phyloP scores from a whole-genome alignment of 2,888 invertebrate species.

The Eristalis tenax region DNA sequence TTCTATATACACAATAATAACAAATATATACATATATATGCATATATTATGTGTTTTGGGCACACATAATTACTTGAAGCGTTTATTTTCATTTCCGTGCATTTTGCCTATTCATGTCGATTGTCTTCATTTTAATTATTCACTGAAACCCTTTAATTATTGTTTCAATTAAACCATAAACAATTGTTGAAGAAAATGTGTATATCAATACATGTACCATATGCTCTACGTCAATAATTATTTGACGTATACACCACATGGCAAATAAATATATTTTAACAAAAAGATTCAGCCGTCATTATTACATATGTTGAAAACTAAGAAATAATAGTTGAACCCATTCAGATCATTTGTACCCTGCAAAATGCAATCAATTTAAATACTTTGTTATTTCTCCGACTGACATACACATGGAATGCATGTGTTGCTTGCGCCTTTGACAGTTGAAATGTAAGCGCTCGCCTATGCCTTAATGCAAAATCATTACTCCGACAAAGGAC shows the following conservation, averaged over 20 bases:
- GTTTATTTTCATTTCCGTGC: slow-evolving; percentile 35
- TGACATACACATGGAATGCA: slow-evolving; percentile 8
- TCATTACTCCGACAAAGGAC: slow-evolving; percentile 44
- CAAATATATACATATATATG: slow-evolving; percentile 16
- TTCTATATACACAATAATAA: too few species aligned
- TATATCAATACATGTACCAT: not conserved
- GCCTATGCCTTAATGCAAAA: slow-evolving; percentile 53
- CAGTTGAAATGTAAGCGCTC: slow-evolving; percentile 22
- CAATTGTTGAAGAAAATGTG: slow-evolving; percentile 43
- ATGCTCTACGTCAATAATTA: slow-evolving; percentile 13
- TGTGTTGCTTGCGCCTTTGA: not conserved
- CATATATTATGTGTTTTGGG: too few species aligned
- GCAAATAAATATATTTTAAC: slow-evolving; percentile 1
- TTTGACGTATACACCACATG: not conserved
- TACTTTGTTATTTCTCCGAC: slow-evolving; percentile 29
- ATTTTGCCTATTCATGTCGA: slow-evolving; percentile 23
- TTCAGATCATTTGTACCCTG: slow-evolving; percentile 27
- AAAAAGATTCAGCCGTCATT: slow-evolving; percentile 7
- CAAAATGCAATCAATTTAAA: slow-evolving; percentile 58
- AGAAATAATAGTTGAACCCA: slow-evolving; percentile 29
- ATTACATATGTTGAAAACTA: slow-evolving; percentile 38
- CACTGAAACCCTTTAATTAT: slow-evolving; percentile 67
- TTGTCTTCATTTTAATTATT: slow-evolving; percentile 39
- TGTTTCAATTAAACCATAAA: slow-evolving; percentile 52
- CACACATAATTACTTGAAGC: slow-evolving; percentile 28